Evolutionary conservation across 2,888 invertebrate genomes (phyloP), one percentile per base, ranked within the genome.

Genomic region (Mycogona germanica): DNA sequence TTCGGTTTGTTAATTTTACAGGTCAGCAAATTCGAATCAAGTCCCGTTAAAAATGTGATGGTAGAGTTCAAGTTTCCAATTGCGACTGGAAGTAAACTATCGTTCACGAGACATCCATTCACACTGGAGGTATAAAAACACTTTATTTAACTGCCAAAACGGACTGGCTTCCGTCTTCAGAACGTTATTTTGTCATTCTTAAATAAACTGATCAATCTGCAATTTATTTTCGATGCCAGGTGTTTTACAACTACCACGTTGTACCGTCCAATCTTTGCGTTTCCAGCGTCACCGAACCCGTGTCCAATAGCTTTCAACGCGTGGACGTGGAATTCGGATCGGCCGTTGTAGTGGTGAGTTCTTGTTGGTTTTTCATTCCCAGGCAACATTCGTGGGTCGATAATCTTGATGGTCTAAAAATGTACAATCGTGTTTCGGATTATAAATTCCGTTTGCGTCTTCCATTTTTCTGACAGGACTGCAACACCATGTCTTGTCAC

Each of bases 51-150:
- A 4, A 4, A 9, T 21, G 28, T 45, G 5, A 26, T n/a, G 2
- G n/a, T 52, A 12, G 52, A 52, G 37, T 6, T 52, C 3, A 52
- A 52, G 30, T 52, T 52, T 46, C 52, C 52, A 2, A 45, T 52
- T 26, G 32, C 29, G 17, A 52, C 45, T 2, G 17, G 21, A 42
- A 21, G 23, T 28, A 14, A 19, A 29, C 23, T 29, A 3, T n/a
- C 42, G 5, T 41, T 51, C 19, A 14, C 42, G 14, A 28, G 30
- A 30, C 41, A 29, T 26, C n/a, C n/a, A n/a, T 51, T 51, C 6
- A 41, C 42, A 4, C 2, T 51, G 1, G 41, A 38, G 19, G 51
- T 51, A 51, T 17, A 9, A 30, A 12, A 38, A 3, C 9, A 28
- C 9, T 42, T 42, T 7, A 23, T 12, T 32, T 32, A 32, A 12